These are phyloP conservation scores for Sceloporus tristichus DNA, from an alignment of 2,113 vertebrate genomes.

Conservation along the genomic window DNA sequence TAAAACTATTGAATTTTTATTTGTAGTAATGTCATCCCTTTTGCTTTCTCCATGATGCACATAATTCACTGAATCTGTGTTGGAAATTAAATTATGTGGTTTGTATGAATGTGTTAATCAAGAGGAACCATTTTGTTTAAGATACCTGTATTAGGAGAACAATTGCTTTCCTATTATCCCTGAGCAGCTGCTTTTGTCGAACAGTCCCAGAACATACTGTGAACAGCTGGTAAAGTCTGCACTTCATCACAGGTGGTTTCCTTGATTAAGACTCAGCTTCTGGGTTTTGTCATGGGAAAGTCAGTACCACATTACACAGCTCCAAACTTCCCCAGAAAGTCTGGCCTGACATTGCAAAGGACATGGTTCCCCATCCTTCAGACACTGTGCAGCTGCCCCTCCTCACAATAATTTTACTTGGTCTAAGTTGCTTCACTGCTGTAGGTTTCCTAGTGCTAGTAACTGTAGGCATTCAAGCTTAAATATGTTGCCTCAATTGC, in stretches of 20 bases:
- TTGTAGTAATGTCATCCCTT: not conserved
- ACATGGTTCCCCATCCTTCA: slow-evolving; percentile 8
- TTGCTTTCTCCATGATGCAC: not conserved
- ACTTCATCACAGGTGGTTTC: slow-evolving; percentile 22
- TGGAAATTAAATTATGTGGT: not conserved
- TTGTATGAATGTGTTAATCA: slow-evolving; percentile 12
- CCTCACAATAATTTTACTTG: not conserved
- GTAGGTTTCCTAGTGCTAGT: not conserved
- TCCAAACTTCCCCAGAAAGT: slow-evolving; percentile 3
- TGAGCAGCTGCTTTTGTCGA: slow-evolving; percentile 22
- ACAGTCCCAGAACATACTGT: slow-evolving; percentile 20
- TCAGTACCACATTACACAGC: slow-evolving; percentile 24
- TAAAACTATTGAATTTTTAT: not conserved
- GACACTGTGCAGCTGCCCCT: not conserved
- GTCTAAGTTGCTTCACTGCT: slow-evolving; percentile 5
- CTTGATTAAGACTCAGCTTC: slow-evolving; percentile 15
- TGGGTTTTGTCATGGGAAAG: slow-evolving; percentile 33
- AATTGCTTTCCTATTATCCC: slow-evolving; percentile 35
- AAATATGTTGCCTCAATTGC: not conserved
- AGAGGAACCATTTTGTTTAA: not conserved
- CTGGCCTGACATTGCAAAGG: not conserved
- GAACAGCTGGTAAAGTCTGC: slow-evolving; percentile 37
- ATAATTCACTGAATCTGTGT: not conserved
- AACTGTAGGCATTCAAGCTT: not conserved
- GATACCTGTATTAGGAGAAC: slow-evolving; percentile 33